Base-by-base conservation (phyloP, 2,797 vertebrate species). In the Bovichtus diacanthus region DNA sequence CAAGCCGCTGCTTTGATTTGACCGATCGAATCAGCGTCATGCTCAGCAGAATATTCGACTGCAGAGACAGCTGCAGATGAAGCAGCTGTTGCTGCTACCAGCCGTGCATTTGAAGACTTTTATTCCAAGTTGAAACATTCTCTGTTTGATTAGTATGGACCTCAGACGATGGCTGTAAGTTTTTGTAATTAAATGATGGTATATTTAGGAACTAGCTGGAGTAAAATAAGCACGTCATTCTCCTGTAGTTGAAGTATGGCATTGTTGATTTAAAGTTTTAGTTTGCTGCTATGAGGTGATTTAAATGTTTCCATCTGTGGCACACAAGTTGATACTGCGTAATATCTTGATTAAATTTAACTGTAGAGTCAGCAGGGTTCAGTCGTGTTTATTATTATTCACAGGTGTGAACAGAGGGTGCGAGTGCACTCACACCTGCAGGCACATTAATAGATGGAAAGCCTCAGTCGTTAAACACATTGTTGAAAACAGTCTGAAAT, bases 1-100 rank as follows among this genome's bases (percentile, higher is more conserved):
- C 58, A 21, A 70, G 78, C 74, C 34, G 3, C 44, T 43, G 71
- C 84, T 89, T 89, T 92, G 89, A 91, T 83, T 89, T 91, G 89
- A 81, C 85, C 53, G 16, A 82, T 85, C 82, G 59, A 72, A 90
- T 92, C 89, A 82, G 53, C 51, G 41, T 86, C 87, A 85, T 5
- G 72, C 82, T 85, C 82, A 13, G 79, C 74, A 59, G 56, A 87
- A 85, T 84, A 70, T 80, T 88, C 76, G 58, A 29, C 62, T 5
- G 9, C 16, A 43, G 65, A 39, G 34, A 5, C 41, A n/a, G 81
- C 63, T 9, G 46, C 74, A 46, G 70, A 72, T 66, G 68, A 59
- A 61, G 84, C 87, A 87, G 84, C 81, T 82, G 83, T 78, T 84
- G 68, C 74, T 39, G 63, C 78, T 77, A 34, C 55, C 61, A 6